Percentiles rank a stretch among this genome's conserved stretches.
Conservation (phyloP, 1,140 invertebrate genomes). For the Hyles vespertilio region DNA sequence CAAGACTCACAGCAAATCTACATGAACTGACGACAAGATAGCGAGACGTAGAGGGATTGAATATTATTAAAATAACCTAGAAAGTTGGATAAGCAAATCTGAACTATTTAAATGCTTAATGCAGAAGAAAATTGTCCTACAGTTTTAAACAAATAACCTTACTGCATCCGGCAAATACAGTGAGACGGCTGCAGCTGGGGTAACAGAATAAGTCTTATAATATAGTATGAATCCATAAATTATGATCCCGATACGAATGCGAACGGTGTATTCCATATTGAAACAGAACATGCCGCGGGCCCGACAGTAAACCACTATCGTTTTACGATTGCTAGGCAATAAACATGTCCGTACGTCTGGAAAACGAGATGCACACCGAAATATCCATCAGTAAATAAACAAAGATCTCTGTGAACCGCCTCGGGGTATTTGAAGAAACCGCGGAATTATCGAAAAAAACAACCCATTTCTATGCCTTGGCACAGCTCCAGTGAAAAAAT, state of each 20-base stretch:
- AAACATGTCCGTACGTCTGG: slow-evolving; percentile 48
- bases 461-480: slow-evolving; percentile 1
- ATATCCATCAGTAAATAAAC: slow-evolving; percentile 44
- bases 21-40: too few relatives aligned
- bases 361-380: slow-evolving; percentile 54
- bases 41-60: too few relatives aligned
- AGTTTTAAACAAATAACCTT: too few relatives aligned
- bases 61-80: too few relatives aligned
- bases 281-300: slow-evolving; percentile 37
- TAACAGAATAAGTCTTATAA: background rate
- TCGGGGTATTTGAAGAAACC: background rate
- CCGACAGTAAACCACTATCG: slow-evolving; percentile 40
- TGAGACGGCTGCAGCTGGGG: too few relatives aligned
- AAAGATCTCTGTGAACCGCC: slow-evolving; percentile 7
- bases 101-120: too few relatives aligned
- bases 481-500: slow-evolving; percentile 1
- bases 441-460: background rate
- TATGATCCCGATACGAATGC: background rate
- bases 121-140: too few relatives aligned
- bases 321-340: slow-evolving; percentile 53
- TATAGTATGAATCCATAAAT: background rate
- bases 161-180: too few relatives aligned
- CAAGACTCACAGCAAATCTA: background rate
- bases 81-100: too few relatives aligned
- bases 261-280: slow-evolving; percentile 7